Conservation (phyloP, 2,888 invertebrate genomes). For the Sphaerophoria taeniata region DNA sequence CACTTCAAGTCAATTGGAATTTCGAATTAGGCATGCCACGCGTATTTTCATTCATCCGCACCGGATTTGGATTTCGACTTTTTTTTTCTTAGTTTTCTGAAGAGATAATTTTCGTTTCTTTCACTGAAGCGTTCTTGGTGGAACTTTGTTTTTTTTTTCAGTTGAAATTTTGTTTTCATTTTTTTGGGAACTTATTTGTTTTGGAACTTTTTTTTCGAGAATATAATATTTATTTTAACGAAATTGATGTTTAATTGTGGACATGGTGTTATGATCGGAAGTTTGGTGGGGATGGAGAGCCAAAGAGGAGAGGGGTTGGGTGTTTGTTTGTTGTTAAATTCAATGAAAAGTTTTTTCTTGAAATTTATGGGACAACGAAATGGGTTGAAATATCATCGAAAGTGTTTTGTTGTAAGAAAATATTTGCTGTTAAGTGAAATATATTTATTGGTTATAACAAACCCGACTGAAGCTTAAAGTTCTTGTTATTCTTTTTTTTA, state of each 20-base stretch:
- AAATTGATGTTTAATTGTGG: conserved; percentile 53
- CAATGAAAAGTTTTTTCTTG: neutral
- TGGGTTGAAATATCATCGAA: neutral
- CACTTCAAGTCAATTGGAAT: conserved; percentile 77
- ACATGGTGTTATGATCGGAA: conserved; percentile 55
- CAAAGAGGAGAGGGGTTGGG: conserved; percentile 47
- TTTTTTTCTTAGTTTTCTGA: conserved; percentile 42
- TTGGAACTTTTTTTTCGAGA: conserved; percentile 50
- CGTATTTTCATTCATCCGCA: conserved; percentile 76
- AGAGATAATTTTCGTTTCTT: conserved; percentile 27
- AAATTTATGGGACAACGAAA: conserved; percentile 2
- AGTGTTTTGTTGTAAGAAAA: neutral
- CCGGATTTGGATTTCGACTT: conserved; percentile 67
- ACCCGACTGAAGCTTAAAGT: too few species aligned
- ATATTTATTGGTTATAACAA: neutral
- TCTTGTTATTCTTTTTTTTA: too few species aligned
- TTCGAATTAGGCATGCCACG: conserved; percentile 79
- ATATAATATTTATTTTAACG: conserved; percentile 34
- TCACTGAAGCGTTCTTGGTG: conserved; percentile 38
- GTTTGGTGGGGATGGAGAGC: too few species aligned
- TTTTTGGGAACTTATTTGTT: conserved; percentile 62
- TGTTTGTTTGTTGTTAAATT: neutral
- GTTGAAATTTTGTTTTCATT: conserved; percentile 26
- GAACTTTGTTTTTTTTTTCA: conserved; percentile 34
- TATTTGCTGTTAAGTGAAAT: conserved; percentile 13